Evolutionary conservation across 2,797 vertebrate genomes (phyloP), one percentile per base, ranked within the genome.

Genomic region (Rhodeus uyekii): DNA sequence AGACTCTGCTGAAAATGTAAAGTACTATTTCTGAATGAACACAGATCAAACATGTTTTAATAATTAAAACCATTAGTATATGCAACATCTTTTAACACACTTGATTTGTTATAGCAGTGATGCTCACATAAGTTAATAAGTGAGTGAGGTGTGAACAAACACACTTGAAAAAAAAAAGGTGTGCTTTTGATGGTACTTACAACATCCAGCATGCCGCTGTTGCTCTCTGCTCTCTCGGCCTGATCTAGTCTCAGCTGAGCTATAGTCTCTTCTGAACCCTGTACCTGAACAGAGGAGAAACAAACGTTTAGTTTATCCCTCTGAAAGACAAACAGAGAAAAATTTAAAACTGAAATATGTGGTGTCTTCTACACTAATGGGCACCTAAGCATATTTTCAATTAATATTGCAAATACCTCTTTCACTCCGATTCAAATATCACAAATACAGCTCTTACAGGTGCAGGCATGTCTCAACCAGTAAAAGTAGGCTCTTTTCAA

Each of bases 231-330:
- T 76, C 60, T 81, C 60, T 38, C 64, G 34, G 69, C 19, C 48
- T 68, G n/a, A 60, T 87, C 73, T 19, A 39, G 75, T 78, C 79
- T 85, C 16, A 86, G 81, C 74, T 85, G 82, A 55, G 32, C 76
- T 61, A 77, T 83, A 75, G 83, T 82, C 58, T 87, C 76, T 55
- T 86, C 81, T 39, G 80, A 82, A 76, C 61, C 42, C 74, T 80
- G 82, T n/a, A 87, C 61, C 86, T 86, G 78, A 27, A 82, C 44
- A 65, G 64, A 34, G 38, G 53, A 78, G 69, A 75, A 44, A 74
- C 18, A 72, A 63, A 73, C 22, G 50, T 76, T 85, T 36, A 80
- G 2, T 7, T 74, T 27, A 44, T 42, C 24, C 24, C 12, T 46
- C 46, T 27, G 9, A 29, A 39, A 19, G 9, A 36, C 44, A 64